Conservation (phyloP, 1,140 invertebrate species). For the Zophobas atratus region DNA sequence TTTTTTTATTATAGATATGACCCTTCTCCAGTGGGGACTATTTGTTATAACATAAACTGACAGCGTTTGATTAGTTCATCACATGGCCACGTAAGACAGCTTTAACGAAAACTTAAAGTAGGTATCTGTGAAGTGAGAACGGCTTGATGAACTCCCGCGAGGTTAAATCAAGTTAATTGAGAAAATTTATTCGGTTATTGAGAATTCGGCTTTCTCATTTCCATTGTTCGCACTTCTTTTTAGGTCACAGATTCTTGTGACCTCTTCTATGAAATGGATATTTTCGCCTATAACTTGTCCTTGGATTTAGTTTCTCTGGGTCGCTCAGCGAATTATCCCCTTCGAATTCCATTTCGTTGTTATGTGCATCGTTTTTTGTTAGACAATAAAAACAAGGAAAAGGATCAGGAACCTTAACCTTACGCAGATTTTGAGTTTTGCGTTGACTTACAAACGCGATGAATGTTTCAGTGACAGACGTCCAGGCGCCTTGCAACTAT, state of each 20-base stretch:
- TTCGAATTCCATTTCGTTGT: conserved; percentile 4
- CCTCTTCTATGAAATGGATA: conserved; percentile 11
- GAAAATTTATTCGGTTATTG: background rate
- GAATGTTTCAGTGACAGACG: conserved; percentile 20
- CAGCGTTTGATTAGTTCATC: too few species aligned
- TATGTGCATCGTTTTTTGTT: conserved; percentile 22
- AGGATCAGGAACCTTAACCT: too few species aligned
- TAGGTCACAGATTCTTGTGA: conserved; percentile 16
- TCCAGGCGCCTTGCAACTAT: conserved; percentile 13
- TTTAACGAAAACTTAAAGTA: too few species aligned
- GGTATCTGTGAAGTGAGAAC: too few species aligned
- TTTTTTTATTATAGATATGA: too few species aligned
- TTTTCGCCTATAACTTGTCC: background rate
- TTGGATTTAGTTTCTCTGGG: conserved; percentile 11
- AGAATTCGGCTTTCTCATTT: background rate
- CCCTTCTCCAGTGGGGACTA: too few species aligned
- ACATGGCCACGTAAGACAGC: too few species aligned
- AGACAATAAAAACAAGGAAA: background rate
- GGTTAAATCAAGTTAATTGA: background rate
- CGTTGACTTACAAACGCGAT: too few species aligned
- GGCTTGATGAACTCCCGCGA: too few species aligned
- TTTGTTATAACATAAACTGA: too few species aligned
- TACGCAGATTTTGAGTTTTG: too few species aligned
- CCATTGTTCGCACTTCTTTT: background rate
- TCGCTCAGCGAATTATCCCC: conserved; percentile 8